Evolutionary conservation across 2,113 vertebrate genomes (phyloP).

Genomic region (Egretta garzetta): DNA sequence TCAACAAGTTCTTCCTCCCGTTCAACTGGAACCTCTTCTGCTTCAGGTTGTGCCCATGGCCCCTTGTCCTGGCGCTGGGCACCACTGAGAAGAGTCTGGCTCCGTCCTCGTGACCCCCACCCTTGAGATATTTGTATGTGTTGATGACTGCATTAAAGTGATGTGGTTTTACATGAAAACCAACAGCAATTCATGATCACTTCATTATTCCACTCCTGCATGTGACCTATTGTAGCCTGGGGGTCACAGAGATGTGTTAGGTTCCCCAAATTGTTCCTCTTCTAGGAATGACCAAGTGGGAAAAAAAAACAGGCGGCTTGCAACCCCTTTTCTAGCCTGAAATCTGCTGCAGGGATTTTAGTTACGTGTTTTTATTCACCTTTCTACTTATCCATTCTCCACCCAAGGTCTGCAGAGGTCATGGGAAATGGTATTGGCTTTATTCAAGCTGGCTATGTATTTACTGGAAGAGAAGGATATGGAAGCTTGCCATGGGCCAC

Average conservation of each 20-base stretch:
- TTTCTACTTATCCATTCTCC: neutral
- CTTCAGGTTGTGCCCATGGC: too few relatives aligned
- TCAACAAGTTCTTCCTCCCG: too few relatives aligned
- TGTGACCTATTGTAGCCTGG: accelerated
- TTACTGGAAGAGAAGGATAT: neutral
- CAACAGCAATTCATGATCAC: neutral
- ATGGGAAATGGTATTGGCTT: neutral
- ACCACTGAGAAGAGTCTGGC: too few relatives aligned
- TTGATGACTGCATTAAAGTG: neutral
- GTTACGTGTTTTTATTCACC: neutral
- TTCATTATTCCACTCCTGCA: neutral
- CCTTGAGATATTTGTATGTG: too few relatives aligned
- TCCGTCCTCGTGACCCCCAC: too few relatives aligned
- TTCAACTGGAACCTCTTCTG: too few relatives aligned
- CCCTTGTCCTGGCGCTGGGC: too few relatives aligned
- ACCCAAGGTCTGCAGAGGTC: neutral
- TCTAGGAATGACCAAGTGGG: accelerated
- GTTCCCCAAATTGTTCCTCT: neutral
- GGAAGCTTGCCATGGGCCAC: neutral
- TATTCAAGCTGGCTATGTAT: neutral
- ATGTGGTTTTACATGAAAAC: neutral
- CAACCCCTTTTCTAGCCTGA: neutral
- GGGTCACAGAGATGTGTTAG: neutral
- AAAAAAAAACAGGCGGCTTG: neutral
- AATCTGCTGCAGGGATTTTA: neutral